A percentile compares a stretch with the other conserved stretches of the same genome.
Evolutionary conservation across 1,140 invertebrate species (phyloP).

Genomic region (Bactericera cockerelli): DNA sequence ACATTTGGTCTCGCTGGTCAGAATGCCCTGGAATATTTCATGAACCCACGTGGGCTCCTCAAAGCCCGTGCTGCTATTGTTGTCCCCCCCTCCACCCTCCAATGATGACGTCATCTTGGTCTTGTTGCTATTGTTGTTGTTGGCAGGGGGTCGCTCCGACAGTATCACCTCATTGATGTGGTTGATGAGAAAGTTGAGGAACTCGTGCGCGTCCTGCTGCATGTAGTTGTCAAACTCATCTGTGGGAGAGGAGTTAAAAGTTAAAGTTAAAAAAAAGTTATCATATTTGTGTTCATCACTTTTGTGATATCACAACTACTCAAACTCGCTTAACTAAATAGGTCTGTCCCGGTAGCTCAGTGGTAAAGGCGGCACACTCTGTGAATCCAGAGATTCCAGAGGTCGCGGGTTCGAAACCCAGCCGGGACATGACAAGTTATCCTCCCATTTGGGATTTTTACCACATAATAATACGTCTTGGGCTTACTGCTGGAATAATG

Average conservation of each 20-base stretch:
- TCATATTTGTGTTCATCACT: too few species aligned
- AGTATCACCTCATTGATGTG: slow-evolving; percentile 87
- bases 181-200: slow-evolving; percentile 97
- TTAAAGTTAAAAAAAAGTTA: too few species aligned
- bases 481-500: too few species aligned
- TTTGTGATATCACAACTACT: too few species aligned
- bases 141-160: slow-evolving; percentile 63
- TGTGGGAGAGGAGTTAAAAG: slow-evolving; percentile 36
- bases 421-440: too few species aligned
- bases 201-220: slow-evolving; percentile 99
- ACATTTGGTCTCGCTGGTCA: slow-evolving; percentile 97
- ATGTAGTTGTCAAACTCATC: slow-evolving; percentile 99
- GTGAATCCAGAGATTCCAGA: too few species aligned
- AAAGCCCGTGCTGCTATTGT: slow-evolving; percentile 30
- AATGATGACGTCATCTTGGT: slow-evolving; percentile 28
- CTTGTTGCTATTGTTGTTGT: slow-evolving; percentile 30
- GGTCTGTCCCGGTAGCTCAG: too few species aligned
- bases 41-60: slow-evolving; percentile 96
- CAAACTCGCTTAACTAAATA: too few species aligned
- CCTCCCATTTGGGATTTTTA: not conserved
- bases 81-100: slow-evolving; percentile 33
- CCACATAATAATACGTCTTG: too few species aligned
- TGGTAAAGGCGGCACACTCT: too few species aligned
- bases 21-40: slow-evolving; percentile 98
- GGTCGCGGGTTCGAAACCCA: too few species aligned